These are phyloP conservation scores for Acropora tenuis DNA, from an alignment of 64 coral and sea anemone genomes.

Conservation along the genomic window DNA sequence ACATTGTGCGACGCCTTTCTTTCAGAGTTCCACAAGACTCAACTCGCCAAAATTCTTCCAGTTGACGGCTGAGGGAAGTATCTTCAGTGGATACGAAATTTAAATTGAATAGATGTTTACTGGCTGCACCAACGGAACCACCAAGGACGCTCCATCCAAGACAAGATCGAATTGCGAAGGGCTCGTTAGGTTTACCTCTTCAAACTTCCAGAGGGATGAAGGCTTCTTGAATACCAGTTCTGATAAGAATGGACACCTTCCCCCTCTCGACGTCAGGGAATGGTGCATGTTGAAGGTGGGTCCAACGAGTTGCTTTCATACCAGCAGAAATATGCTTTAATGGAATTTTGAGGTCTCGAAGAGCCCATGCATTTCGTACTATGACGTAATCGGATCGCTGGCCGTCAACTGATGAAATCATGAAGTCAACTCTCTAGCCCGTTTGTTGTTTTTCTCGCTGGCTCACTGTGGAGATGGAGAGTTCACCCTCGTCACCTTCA, in stretches of 20 bases:
- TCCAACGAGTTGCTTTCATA: neutral
- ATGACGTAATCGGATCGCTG: neutral
- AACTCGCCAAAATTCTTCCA: conserved; percentile 28
- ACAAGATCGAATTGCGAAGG: conserved; percentile 21
- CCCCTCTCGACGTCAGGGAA: conserved; percentile 40
- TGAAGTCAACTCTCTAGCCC: neutral
- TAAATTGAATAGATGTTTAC: neutral
- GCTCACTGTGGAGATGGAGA: neutral
- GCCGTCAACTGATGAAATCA: neutral
- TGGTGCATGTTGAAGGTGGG: conserved; percentile 31
- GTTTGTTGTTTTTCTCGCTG: neutral
- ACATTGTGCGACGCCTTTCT: neutral
- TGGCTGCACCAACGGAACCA: neutral
- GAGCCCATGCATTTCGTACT: neutral
- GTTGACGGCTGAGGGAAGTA: conserved; percentile 5
- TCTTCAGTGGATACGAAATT: neutral
- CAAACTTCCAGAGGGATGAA: conserved; percentile 16
- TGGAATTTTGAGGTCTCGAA: neutral
- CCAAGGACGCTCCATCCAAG: conserved; percentile 33
- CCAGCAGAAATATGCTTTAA: neutral
- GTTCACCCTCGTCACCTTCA: neutral
- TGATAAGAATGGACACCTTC: conserved; percentile 21
- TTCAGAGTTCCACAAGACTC: neutral
- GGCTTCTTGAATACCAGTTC: conserved; percentile 13
- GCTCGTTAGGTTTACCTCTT: conserved; percentile 36